Evolutionary conservation across 2,113 vertebrate genomes (phyloP).

Genomic region (Pogonocichla stellata): DNA sequence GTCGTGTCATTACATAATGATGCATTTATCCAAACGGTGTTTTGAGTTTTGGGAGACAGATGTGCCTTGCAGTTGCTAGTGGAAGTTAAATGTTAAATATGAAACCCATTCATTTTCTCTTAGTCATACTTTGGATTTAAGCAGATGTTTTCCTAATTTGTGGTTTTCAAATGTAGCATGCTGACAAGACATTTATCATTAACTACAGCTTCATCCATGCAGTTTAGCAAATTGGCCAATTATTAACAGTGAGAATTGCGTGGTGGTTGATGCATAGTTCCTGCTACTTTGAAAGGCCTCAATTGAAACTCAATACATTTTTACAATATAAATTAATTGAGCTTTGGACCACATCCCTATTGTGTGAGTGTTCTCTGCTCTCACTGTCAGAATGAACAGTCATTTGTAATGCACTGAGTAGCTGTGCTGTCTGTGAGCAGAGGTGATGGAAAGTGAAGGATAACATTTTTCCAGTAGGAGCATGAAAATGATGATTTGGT

Average conservation of each 20-base stretch:
- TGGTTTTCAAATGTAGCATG: conserved; percentile 60
- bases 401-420: not conserved
- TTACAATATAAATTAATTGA: conserved; percentile 50
- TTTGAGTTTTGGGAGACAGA: conserved; percentile 49
- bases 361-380: not conserved
- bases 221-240: conserved; percentile 55
- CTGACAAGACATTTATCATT: conserved; percentile 64
- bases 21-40: not conserved
- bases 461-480: not conserved
- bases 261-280: conserved; percentile 37
- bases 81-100: conserved; percentile 50
- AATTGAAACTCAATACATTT: conserved; percentile 36
- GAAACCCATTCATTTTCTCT: conserved; percentile 72
- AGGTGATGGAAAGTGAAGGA: not conserved
- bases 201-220: conserved; percentile 51
- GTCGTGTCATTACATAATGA: conserved; percentile 9
- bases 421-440: not conserved
- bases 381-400: not conserved
- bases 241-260: conserved; percentile 25
- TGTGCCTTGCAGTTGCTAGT: conserved; percentile 58
- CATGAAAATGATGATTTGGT: not conserved
- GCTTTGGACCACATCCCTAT: conserved; percentile 14
- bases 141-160: conserved; percentile 65
- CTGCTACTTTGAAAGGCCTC: conserved; percentile 52
- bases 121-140: conserved; percentile 64